Conservation (phyloP, 2,888 invertebrate species). For the Cosmia pyralina region DNA sequence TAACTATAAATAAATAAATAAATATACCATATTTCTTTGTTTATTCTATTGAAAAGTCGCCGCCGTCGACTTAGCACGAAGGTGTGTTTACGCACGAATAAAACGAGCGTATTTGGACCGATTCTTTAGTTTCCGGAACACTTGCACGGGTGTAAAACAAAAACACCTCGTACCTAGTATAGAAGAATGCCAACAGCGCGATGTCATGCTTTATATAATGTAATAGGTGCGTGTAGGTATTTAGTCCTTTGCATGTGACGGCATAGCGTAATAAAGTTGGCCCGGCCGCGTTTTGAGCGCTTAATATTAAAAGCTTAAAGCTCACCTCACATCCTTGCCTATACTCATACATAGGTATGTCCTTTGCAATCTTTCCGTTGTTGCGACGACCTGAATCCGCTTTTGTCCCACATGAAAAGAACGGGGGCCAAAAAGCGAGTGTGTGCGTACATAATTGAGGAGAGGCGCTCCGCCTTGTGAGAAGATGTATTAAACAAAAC, state of each 20-base stretch:
- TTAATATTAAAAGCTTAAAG: conserved; percentile 87
- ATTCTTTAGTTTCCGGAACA: conserved; percentile 65
- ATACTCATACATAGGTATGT: conserved; percentile 71
- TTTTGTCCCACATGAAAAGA: conserved; percentile 88
- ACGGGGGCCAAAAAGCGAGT: conserved; percentile 83
- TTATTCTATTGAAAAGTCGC: conserved; percentile 32
- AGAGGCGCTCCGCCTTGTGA: conserved; percentile 77
- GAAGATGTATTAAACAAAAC: conserved; percentile 82
- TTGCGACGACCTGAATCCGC: conserved; percentile 86
- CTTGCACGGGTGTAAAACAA: conserved; percentile 65
- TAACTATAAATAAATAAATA: too few species aligned
- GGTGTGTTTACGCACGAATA: conserved; percentile 68
- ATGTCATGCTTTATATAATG: conserved; percentile 28
- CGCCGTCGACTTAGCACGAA: conserved; percentile 34
- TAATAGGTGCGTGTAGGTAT: conserved; percentile 53
- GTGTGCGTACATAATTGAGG: conserved; percentile 88
- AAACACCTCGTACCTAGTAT: conserved; percentile 56
- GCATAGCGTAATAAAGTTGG: conserved; percentile 80
- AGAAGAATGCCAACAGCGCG: conserved; percentile 37
- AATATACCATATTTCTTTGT: too few species aligned
- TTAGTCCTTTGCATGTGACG: conserved; percentile 74
- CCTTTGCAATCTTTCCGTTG: conserved; percentile 88
- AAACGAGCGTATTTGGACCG: conserved; percentile 65
- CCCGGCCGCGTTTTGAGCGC: conserved; percentile 72
- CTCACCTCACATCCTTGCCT: conserved; percentile 77